Percentiles rank a stretch among this genome's conserved stretches.
phyloP scores from a whole-genome alignment of 2,113 vertebrate genomes.

The Scatophagus argus region DNA sequence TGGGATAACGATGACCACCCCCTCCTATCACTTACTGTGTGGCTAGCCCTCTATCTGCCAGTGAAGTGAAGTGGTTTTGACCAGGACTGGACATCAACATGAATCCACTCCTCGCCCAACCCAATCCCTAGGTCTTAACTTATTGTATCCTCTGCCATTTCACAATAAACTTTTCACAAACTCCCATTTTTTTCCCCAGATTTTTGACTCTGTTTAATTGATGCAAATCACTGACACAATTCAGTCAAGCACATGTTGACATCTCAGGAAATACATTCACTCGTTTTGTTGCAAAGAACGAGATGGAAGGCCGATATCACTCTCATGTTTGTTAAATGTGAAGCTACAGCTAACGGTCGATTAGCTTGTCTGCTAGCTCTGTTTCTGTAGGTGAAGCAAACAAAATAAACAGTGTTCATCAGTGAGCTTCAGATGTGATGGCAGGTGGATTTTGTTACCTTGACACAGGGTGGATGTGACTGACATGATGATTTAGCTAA shows the following conservation, averaged over 20 bases:
- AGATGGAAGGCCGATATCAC: background rate
- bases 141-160: slow-evolving; percentile 85
- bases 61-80: slow-evolving; percentile 81
- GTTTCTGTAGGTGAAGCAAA: background rate
- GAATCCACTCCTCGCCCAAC: slow-evolving; percentile 49
- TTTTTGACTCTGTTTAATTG: slow-evolving; percentile 42
- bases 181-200: slow-evolving; percentile 61
- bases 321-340: no score
- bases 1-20: slow-evolving; percentile 45
- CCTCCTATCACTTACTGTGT: slow-evolving; percentile 46
- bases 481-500: no score
- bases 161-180: slow-evolving; percentile 89
- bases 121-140: slow-evolving; percentile 83
- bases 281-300: background rate
- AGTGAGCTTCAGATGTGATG: background rate
- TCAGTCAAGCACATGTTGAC: background rate
- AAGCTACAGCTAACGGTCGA: no score
- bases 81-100: slow-evolving; percentile 82
- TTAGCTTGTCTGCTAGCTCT: no score
- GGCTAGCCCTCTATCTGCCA: slow-evolving; percentile 58
- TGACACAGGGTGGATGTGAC: no score
- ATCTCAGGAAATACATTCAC: background rate
- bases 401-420: no score
- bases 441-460: no score
- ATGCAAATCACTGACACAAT: slow-evolving; percentile 2